Percentiles rank a stretch among this genome's conserved stretches.
phyloP scores from a whole-genome alignment of 2,888 invertebrate genomes.

The Amblyjoppa proteus region DNA sequence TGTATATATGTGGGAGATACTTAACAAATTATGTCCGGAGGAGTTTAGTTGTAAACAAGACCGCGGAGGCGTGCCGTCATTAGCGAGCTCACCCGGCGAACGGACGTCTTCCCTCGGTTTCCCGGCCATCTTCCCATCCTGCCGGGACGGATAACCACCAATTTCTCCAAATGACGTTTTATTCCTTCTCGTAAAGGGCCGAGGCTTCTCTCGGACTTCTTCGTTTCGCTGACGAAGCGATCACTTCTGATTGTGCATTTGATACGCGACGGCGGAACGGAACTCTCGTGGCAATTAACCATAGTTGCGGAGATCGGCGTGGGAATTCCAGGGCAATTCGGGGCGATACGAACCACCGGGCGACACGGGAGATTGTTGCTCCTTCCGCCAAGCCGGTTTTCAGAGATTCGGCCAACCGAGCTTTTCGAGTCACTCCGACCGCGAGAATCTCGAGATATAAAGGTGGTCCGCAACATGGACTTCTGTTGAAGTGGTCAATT shows the following conservation, averaged over 20 bases:
- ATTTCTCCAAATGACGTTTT: slow-evolving; percentile 72
- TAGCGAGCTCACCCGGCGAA: slow-evolving; percentile 31
- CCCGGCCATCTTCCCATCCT: slow-evolving; percentile 19
- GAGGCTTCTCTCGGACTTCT: neutral
- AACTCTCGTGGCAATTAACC: no score
- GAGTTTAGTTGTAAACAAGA: slow-evolving; percentile 59
- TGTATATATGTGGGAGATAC: slow-evolving; percentile 9
- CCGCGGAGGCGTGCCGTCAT: slow-evolving; percentile 59
- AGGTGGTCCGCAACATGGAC: no score
- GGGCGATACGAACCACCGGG: no score
- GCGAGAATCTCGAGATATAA: no score
- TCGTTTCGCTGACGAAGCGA: slow-evolving; percentile 71
- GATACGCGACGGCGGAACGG: slow-evolving; percentile 17
- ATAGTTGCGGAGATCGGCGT: no score
- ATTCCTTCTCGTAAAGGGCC: slow-evolving; percentile 65
- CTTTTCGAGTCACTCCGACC: no score
- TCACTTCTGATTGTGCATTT: slow-evolving; percentile 68
- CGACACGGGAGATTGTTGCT: no score
- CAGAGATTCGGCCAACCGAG: no score
- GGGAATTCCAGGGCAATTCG: no score
- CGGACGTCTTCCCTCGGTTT: slow-evolving; percentile 39
- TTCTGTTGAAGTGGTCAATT: no score
- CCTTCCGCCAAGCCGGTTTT: no score
- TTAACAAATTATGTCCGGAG: slow-evolving; percentile 51
- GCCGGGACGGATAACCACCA: slow-evolving; percentile 29